These are phyloP conservation scores for Aromia moschata DNA, from an alignment of 2,888 invertebrate species.

Conservation along the genomic window DNA sequence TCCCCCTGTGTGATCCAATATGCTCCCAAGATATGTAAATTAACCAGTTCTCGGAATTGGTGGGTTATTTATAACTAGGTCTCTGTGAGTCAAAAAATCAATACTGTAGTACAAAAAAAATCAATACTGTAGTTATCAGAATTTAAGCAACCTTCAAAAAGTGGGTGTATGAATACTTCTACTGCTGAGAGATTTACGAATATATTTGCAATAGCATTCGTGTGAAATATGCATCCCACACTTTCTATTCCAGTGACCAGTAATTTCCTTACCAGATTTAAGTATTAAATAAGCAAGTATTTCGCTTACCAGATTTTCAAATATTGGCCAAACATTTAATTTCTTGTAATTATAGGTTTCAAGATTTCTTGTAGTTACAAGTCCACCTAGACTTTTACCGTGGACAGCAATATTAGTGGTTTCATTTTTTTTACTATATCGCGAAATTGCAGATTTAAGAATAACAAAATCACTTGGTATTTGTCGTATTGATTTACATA, in stretches of 20 bases:
- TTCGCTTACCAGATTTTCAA: slow-evolving; percentile 1
- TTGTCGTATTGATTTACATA: slow-evolving; percentile 12
- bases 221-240: not conserved
- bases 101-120: too few species aligned
- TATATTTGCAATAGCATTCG: not conserved
- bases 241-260: not conserved
- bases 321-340: slow-evolving; percentile 3
- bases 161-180: not conserved
- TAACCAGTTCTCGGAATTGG: too few species aligned
- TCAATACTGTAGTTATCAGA: too few species aligned
- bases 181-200: not conserved
- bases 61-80: too few species aligned
- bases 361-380: slow-evolving; percentile 11
- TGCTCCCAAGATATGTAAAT: too few species aligned
- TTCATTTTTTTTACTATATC: slow-evolving; percentile 1
- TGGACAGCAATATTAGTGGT: not conserved
- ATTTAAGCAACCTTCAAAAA: too few species aligned
- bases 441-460: slow-evolving; percentile 1
- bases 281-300: too few species aligned
- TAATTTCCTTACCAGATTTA: not conserved
- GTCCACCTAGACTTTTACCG: not conserved
- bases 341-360: too few species aligned
- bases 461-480: slow-evolving; percentile 11
- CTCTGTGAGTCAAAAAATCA: too few species aligned
- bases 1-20: too few species aligned